Conservation (phyloP, 2,888 invertebrate genomes). For the Nomada fucata region DNA sequence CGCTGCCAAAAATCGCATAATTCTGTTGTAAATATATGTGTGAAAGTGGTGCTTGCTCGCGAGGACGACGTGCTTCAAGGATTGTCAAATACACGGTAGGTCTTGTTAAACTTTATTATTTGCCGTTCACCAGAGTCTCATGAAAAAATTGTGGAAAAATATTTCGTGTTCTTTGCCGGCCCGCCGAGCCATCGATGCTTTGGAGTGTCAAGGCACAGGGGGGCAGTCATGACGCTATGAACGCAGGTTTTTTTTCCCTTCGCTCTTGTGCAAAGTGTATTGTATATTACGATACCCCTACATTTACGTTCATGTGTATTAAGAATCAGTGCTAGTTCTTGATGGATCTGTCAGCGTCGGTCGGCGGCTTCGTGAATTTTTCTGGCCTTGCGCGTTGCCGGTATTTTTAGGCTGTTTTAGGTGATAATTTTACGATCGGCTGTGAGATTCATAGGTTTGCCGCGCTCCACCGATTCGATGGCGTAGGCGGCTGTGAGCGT, state of each 20-base stretch:
- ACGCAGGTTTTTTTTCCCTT: constrained; percentile 4
- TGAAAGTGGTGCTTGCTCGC: constrained; percentile 76
- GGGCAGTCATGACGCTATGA: constrained; percentile 41
- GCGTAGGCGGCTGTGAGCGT: constrained; percentile 10
- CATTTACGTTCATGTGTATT: constrained; percentile 24
- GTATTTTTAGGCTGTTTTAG: constrained; percentile 51
- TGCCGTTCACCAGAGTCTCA: constrained; percentile 16
- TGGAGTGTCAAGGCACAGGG: constrained; percentile 55
- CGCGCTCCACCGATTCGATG: constrained; percentile 43
- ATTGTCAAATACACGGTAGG: constrained; percentile 79
- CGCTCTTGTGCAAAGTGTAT: background rate
- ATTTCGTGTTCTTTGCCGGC: constrained; percentile 61
- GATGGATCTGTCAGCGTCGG: constrained; percentile 1
- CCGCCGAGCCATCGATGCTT: constrained; percentile 54
- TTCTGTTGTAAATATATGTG: constrained; percentile 78
- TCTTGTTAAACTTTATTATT: constrained; percentile 42
- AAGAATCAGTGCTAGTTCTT: background rate
- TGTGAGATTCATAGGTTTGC: constrained; percentile 46
- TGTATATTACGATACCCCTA: background rate
- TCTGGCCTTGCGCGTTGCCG: constrained; percentile 16
- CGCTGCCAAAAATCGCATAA: constrained; percentile 77
- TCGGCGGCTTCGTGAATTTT: background rate
- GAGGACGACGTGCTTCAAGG: constrained; percentile 75
- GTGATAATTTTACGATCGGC: constrained; percentile 23
- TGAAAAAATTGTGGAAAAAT: constrained; percentile 41